A percentile compares a stretch with the other conserved stretches of the same genome.
Evolutionary conservation across 2,888 invertebrate genomes (phyloP).

Genomic region (Caenorhabditis doughertyi): DNA sequence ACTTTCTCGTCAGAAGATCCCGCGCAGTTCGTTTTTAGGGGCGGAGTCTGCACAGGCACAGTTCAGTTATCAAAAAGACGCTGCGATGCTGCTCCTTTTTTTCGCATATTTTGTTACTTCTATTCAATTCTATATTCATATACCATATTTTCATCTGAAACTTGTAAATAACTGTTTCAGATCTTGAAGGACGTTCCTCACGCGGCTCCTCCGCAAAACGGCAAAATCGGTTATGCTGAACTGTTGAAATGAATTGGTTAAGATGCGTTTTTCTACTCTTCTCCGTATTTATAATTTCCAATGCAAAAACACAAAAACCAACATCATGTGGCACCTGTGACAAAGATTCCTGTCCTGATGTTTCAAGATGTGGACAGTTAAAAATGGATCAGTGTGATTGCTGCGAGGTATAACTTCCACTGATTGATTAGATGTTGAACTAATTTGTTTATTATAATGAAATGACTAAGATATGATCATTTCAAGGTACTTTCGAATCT

Average conservation of each 20-base stretch:
- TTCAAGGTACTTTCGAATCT: no score
- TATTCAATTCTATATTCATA: background rate
- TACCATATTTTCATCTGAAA: background rate
- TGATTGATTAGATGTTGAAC: no score
- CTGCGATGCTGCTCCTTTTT: slow-evolving; percentile 14
- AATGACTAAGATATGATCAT: no score
- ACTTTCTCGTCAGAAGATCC: slow-evolving; percentile 36
- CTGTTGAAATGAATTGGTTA: slow-evolving; percentile 51
- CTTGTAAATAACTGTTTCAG: background rate
- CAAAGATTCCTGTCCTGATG: slow-evolving; percentile 35
- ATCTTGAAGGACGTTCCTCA: slow-evolving; percentile 29
- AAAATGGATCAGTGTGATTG: slow-evolving; percentile 70
- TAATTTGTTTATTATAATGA: no score
- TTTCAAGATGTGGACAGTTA: slow-evolving; percentile 54
- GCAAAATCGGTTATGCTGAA: slow-evolving; percentile 52
- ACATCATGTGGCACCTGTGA: slow-evolving; percentile 47
- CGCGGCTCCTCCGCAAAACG: slow-evolving; percentile 37
- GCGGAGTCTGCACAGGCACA: slow-evolving; percentile 51
- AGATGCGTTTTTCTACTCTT: slow-evolving; percentile 37
- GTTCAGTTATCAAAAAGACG: slow-evolving; percentile 50
- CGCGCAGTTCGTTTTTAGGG: slow-evolving; percentile 45
- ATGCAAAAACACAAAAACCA: slow-evolving; percentile 43
- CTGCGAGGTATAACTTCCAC: slow-evolving; percentile 63
- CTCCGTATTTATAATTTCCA: slow-evolving; percentile 22
- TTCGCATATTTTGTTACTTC: slow-evolving; percentile 12